These are phyloP conservation scores for Agapornis canus DNA, from an alignment of 2,797 vertebrate genomes.

Conservation along the genomic window DNA sequence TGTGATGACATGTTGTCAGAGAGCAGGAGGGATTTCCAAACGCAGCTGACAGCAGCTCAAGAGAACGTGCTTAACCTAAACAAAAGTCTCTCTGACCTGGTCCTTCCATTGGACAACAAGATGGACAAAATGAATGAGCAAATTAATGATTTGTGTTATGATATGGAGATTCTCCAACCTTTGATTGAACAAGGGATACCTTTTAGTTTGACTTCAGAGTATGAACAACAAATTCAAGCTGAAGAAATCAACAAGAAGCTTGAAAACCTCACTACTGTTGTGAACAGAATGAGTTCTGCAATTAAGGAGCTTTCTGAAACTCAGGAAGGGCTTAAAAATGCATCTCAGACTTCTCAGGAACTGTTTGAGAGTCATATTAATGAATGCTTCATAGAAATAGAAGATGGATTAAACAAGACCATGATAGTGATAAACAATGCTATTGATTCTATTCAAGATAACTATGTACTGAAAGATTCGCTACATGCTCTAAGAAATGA, in stretches of 20 bases:
- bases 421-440: constrained; percentile 78
- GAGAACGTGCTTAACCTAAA: constrained; percentile 73
- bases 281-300: constrained; percentile 63
- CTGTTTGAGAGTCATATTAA: constrained; percentile 68
- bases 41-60: constrained; percentile 66
- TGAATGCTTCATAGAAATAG: constrained; percentile 73
- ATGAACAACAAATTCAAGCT: constrained; percentile 62
- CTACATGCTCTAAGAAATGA: constrained; percentile 29
- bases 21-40: constrained; percentile 70
- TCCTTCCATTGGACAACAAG: constrained; percentile 73
- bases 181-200: constrained; percentile 76
- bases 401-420: constrained; percentile 83
- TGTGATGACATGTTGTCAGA: constrained; percentile 75
- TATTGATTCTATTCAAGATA: constrained; percentile 80
- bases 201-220: constrained; percentile 44
- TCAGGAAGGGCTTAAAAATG: constrained; percentile 72
- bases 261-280: constrained; percentile 61
- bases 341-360: constrained; percentile 61
- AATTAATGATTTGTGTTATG: constrained; percentile 80
- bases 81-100: constrained; percentile 71
- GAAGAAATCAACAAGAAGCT: constrained; percentile 56
- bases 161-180: constrained; percentile 83
- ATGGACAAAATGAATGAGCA: constrained; percentile 81
- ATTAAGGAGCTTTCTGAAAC: constrained; percentile 67
- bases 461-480: constrained; percentile 69